Percentiles rank a stretch among this genome's conserved stretches.
Evolutionary conservation across 2,113 vertebrate genomes (phyloP).

Genomic region (Eulemur rufifrons): DNA sequence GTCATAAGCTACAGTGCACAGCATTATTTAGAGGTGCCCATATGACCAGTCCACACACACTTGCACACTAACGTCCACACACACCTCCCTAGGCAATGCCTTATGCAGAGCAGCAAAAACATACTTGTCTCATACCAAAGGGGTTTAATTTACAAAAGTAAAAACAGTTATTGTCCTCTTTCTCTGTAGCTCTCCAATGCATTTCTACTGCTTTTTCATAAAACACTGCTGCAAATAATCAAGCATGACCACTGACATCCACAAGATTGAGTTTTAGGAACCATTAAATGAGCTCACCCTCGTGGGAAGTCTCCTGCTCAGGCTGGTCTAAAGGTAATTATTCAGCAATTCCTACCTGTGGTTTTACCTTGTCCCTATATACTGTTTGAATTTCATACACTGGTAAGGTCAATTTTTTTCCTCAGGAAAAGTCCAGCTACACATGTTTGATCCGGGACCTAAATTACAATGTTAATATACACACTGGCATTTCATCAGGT

Average conservation of each 20-base stretch:
- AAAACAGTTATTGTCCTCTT: slow-evolving; percentile 79
- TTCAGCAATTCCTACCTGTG: slow-evolving; percentile 89
- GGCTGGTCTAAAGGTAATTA: slow-evolving; percentile 90
- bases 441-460: slow-evolving; percentile 41
- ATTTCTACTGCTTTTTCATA: slow-evolving; percentile 87
- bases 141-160: slow-evolving; percentile 78
- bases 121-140: slow-evolving; percentile 57
- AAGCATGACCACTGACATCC: slow-evolving; percentile 89
- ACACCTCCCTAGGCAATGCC: slow-evolving; percentile 51
- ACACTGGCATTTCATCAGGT: background rate
- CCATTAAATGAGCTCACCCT: slow-evolving; percentile 89
- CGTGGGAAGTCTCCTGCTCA: slow-evolving; percentile 86
- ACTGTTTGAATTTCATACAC: slow-evolving; percentile 81
- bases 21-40: slow-evolving; percentile 24
- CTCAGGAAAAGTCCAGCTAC: slow-evolving; percentile 68
- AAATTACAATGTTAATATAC: slow-evolving; percentile 49
- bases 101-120: slow-evolving; percentile 71
- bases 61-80: background rate
- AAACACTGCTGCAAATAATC: slow-evolving; percentile 87
- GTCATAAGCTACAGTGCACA: slow-evolving; percentile 64
- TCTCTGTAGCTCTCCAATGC: slow-evolving; percentile 72
- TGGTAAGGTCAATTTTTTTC: slow-evolving; percentile 82
- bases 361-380: slow-evolving; percentile 84
- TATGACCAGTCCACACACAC: background rate
- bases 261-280: slow-evolving; percentile 90